Evolutionary conservation across 2,888 invertebrate genomes (phyloP).

Genomic region (Stenodema calcarata): DNA sequence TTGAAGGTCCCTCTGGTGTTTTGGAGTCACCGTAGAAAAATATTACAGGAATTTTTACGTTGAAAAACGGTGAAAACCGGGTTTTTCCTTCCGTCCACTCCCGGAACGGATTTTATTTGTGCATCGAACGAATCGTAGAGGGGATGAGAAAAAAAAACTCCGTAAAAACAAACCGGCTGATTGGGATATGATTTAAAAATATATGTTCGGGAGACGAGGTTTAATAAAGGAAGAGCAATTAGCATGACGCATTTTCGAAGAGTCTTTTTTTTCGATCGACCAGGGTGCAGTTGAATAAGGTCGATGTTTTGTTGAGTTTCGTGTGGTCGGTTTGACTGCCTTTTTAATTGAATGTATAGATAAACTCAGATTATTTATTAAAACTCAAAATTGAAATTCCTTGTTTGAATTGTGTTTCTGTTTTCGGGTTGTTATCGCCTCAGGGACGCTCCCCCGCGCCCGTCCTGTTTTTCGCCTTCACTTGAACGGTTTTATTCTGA

Average conservation of each 20-base stretch:
- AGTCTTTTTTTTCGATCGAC: background rate
- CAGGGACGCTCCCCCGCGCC: too few species aligned
- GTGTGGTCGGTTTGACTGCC: background rate
- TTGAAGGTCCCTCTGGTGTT: background rate
- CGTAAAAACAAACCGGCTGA: constrained; percentile 5
- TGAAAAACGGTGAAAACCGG: background rate
- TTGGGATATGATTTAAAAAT: constrained; percentile 36
- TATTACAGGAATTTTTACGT: background rate
- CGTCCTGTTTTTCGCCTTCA: background rate
- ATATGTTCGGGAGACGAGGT: background rate
- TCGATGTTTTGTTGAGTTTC: background rate
- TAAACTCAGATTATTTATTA: background rate
- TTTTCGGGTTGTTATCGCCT: background rate
- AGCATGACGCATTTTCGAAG: background rate
- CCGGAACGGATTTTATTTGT: background rate
- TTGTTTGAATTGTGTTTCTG: background rate
- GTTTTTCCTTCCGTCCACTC: background rate
- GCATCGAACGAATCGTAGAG: background rate
- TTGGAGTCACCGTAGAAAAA: background rate
- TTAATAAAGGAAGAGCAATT: constrained; percentile 17
- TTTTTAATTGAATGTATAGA: background rate
- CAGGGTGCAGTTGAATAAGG: background rate
- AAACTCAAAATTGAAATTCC: background rate
- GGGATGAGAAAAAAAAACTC: background rate
- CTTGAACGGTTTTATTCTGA: background rate